A percentile compares a stretch with the other conserved stretches of the same genome.
Evolutionary conservation across 2,888 invertebrate species (phyloP).

Genomic region (Muscina levida): DNA sequence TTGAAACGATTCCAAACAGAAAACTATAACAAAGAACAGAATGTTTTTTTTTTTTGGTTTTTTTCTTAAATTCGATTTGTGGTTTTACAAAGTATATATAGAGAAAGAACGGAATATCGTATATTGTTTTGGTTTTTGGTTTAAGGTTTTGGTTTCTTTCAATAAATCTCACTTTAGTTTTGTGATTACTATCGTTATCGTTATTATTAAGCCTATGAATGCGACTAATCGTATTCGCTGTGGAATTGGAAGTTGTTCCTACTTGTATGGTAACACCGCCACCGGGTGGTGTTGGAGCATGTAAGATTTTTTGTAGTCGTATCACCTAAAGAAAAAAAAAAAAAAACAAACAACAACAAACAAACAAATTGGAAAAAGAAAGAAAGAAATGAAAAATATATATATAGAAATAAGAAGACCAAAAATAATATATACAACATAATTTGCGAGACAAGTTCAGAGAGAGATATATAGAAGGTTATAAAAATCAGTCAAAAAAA

Average conservation of each 20-base stretch:
- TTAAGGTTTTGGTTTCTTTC: constrained; percentile 42
- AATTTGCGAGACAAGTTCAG: constrained; percentile 20
- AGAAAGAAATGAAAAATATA: constrained; percentile 48
- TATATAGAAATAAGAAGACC: constrained; percentile 35
- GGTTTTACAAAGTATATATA: constrained; percentile 42
- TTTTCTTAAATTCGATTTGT: background rate
- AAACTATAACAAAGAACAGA: constrained; percentile 21
- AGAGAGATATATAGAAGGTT: background rate
- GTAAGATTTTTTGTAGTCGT: constrained; percentile 90
- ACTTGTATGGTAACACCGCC: constrained; percentile 79
- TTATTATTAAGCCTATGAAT: constrained; percentile 77
- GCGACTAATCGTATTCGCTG: constrained; percentile 79
- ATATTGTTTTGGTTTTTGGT: constrained; percentile 45
- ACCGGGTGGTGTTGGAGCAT: constrained; percentile 82
- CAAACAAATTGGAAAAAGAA: constrained; percentile 57
- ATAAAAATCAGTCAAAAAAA: background rate
- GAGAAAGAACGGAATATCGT: constrained; percentile 49
- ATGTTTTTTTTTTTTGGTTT: constrained; percentile 1
- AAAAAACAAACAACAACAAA: constrained; percentile 65
- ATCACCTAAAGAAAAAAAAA: constrained; percentile 83
- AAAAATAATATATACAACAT: constrained; percentile 36
- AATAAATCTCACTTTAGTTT: constrained; percentile 76
- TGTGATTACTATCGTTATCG: constrained; percentile 67
- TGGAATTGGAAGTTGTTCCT: constrained; percentile 78
- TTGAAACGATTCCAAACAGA: constrained; percentile 22